These are phyloP conservation scores for Zapus hudsonius DNA, from an alignment of 2,113 vertebrate species.

Conservation along the genomic window DNA sequence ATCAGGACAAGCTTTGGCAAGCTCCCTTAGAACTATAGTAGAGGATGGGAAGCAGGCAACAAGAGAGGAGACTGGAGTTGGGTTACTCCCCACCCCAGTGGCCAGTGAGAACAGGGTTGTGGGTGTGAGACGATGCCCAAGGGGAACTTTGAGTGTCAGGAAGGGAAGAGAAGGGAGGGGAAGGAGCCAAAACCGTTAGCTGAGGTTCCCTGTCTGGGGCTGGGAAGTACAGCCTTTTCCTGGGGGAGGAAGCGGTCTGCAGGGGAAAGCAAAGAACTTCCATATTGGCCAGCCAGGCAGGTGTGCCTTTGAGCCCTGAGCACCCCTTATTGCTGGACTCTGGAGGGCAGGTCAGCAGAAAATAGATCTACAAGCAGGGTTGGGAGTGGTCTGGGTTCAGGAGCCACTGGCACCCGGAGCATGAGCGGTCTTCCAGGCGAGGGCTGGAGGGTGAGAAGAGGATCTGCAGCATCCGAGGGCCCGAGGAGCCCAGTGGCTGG, in stretches of 20 bases:
- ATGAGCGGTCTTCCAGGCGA: neutral
- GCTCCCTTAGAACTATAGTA: no score
- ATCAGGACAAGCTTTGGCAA: neutral
- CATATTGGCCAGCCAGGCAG: fast-evolving
- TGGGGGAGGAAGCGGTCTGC: neutral
- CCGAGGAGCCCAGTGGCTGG: fast-evolving
- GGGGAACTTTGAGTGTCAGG: neutral
- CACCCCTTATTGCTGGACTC: neutral
- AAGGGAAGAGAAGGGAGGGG: neutral
- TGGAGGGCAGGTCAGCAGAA: neutral
- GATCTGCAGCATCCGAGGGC: neutral
- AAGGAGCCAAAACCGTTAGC: neutral
- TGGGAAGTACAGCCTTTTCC: no score
- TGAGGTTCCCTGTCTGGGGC: neutral
- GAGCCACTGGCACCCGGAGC: neutral
- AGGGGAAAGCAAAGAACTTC: neutral
- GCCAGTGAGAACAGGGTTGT: neutral
- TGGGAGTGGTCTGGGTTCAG: neutral
- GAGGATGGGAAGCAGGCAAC: neutral
- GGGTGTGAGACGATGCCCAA: neutral
- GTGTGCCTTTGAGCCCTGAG: neutral
- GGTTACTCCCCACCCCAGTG: neutral
- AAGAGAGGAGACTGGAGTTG: neutral
- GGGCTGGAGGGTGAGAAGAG: neutral
- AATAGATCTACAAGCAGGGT: neutral